Base-by-base conservation (phyloP, 2,888 invertebrate genomes). In the Syritta pipiens region DNA sequence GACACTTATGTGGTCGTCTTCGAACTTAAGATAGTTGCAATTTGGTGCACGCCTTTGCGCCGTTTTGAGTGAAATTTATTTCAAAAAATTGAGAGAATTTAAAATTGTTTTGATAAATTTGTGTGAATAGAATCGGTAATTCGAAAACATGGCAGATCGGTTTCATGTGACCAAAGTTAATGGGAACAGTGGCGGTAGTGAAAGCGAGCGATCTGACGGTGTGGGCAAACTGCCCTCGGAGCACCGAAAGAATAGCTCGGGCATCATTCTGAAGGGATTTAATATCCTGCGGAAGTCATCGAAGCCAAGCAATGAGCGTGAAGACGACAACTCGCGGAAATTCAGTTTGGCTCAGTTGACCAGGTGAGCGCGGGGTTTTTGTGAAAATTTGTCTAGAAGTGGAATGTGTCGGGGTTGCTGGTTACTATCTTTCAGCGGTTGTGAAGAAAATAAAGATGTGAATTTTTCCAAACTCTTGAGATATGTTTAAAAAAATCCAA, bases 281-380 rank as follows among this genome's bases (percentile, higher is more conserved):
- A 83, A 85, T 26, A 60, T 85, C 19, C 82, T 86, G 53, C 82
- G 86, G 2, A 86, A 82, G 67, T 53, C 83, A 0, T 86, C 87
- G 0, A 17, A 37, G 37, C 84, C 32, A 3, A 69, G 6, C 24
- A 69, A 24, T 3, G 81, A 82, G 6, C 59, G 42, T 10, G 82
- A 82, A 9, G 86, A 88, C 14, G 48, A 42, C 10, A 63, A 77
- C 24, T 51, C 81, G 20, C 85, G 89, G 5, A 89, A 89, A 74
- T 88, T 86, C 67, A 88, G 88, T 81, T 84, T 89, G 82, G 88
- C 87, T 2, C 89, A 89, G 65, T 77, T 89, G 17, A 87, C 88
- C 65, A 86, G 86, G 89, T 89, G 84, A 74, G 86, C 85, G 63
- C 37, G 17, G 7, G 19, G 9, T n/a, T n/a, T n/a, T n/a, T n/a